These are phyloP conservation scores for Acrocephalus scirpaceus DNA, from an alignment of 2,797 vertebrate genomes.

Conservation along the genomic window DNA sequence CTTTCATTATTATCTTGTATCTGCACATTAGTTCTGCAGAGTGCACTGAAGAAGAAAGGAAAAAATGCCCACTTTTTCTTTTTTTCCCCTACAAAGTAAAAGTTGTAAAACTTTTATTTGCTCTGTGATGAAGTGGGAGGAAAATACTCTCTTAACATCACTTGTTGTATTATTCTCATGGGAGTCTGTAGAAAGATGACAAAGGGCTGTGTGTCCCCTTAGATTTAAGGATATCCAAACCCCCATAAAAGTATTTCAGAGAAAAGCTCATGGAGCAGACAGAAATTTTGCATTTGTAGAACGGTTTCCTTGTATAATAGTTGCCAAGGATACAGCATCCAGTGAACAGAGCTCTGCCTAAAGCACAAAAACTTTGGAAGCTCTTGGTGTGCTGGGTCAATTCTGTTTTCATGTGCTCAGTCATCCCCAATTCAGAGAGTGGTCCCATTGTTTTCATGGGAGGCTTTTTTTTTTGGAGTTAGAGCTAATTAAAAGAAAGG, in stretches of 20 bases:
- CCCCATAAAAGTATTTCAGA: constrained; percentile 34
- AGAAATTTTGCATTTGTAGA: constrained; percentile 63
- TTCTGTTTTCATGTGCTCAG: constrained; percentile 60
- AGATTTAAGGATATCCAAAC: constrained; percentile 32
- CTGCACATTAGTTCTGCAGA: not conserved
- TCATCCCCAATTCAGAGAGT: constrained; percentile 31
- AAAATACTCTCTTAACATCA: constrained; percentile 15
- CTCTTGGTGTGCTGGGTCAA: constrained; percentile 46
- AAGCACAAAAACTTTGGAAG: constrained; percentile 53
- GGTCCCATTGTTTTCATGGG: constrained; percentile 55
- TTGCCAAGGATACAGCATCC: constrained; percentile 66
- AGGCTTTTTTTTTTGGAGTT: not conserved
- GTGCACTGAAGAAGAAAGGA: not conserved
- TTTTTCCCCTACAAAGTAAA: not conserved
- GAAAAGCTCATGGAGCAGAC: constrained; percentile 36
- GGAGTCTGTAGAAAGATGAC: not conserved
- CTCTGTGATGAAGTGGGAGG: not conserved
- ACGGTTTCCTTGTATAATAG: constrained; percentile 39
- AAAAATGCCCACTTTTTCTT: not conserved
- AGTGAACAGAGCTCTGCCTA: constrained; percentile 51
- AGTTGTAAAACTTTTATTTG: constrained; percentile 14
- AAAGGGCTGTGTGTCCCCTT: constrained; percentile 26
- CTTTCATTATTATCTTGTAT: not conserved
- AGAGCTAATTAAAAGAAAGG: constrained; percentile 52
- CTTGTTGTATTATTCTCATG: constrained; percentile 9